A percentile compares a stretch with the other conserved stretches of the same genome.
phyloP scores from a whole-genome alignment of 2,113 vertebrate genomes.

The Hiodon tergisus region DNA sequence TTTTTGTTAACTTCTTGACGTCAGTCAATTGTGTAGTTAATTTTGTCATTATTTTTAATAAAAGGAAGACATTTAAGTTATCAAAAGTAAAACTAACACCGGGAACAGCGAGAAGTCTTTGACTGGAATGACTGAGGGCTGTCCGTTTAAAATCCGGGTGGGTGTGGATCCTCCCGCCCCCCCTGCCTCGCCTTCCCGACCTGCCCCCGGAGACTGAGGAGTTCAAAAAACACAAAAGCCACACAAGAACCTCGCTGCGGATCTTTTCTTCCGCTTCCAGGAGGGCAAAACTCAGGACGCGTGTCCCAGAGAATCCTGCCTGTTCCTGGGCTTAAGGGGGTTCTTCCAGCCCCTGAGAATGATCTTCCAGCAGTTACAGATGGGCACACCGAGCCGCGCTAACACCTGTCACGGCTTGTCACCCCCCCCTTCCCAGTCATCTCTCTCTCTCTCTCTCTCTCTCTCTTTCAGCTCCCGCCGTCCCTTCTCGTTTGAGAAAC shows the following conservation, averaged over 20 bases:
- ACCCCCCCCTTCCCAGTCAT: conserved; percentile 4
- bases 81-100: too few species aligned
- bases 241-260: conserved; percentile 34
- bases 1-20: too few species aligned
- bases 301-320: background rate
- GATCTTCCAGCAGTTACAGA: conserved; percentile 37
- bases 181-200: too few species aligned
- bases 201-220: background rate
- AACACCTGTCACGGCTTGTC: conserved; percentile 55
- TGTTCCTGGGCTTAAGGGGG: conserved; percentile 37
- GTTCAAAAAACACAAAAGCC: conserved; percentile 13
- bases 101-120: too few species aligned
- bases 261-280: conserved; percentile 35
- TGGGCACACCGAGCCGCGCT: conserved; percentile 30
- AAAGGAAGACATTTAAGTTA: too few species aligned
- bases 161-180: too few species aligned
- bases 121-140: too few species aligned
- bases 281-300: conserved; percentile 30
- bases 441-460: background rate
- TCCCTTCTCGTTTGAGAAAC: conserved; percentile 23
- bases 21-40: too few species aligned
- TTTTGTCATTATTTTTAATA: too few species aligned
- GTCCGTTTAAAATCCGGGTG: too few species aligned
- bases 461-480: conserved; percentile 18
- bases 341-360: conserved; percentile 19